A percentile compares a stretch with the other conserved stretches of the same genome.
phyloP scores from a whole-genome alignment of 2,113 vertebrate species.

The Dunckerocampus dactyliophorus region DNA sequence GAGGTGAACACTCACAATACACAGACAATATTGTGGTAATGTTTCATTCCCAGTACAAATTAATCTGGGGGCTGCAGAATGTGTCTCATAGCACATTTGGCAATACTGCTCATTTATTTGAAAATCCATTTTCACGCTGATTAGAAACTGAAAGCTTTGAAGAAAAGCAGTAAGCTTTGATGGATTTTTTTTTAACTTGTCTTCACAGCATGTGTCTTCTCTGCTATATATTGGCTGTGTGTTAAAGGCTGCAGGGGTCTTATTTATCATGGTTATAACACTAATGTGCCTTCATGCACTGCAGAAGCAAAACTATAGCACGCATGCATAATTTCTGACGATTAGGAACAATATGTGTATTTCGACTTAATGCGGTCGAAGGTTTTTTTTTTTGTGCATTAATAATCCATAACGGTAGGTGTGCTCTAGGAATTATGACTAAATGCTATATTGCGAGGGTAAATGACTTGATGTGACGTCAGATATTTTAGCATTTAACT shows the following conservation, averaged over 20 bases:
- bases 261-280: constrained; percentile 17
- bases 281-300: not conserved
- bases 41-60: constrained; percentile 20
- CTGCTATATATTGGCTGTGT: not conserved
- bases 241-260: constrained; percentile 9
- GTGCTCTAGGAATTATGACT: not conserved
- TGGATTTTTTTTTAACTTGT: constrained; percentile 1
- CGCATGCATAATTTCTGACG: not conserved
- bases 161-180: not conserved
- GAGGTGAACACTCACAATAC: constrained; percentile 20
- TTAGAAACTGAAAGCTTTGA: not conserved
- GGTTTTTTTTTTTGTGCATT: not conserved
- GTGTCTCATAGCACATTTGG: constrained; percentile 1
- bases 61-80: constrained; percentile 15
- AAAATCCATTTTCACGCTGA: constrained; percentile 1
- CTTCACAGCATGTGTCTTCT: constrained; percentile 9
- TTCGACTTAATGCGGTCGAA: constrained; percentile 1
- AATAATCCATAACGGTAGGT: not conserved
- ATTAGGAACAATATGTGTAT: constrained; percentile 3
- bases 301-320: constrained; percentile 4
- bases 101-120: constrained; percentile 5
- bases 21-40: constrained; percentile 28
- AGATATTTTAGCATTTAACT: not conserved
- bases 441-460: not conserved
- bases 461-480: not conserved